phyloP scores from a whole-genome alignment of 1,140 invertebrate species.

The Hyposmocoma kahamanoa region DNA sequence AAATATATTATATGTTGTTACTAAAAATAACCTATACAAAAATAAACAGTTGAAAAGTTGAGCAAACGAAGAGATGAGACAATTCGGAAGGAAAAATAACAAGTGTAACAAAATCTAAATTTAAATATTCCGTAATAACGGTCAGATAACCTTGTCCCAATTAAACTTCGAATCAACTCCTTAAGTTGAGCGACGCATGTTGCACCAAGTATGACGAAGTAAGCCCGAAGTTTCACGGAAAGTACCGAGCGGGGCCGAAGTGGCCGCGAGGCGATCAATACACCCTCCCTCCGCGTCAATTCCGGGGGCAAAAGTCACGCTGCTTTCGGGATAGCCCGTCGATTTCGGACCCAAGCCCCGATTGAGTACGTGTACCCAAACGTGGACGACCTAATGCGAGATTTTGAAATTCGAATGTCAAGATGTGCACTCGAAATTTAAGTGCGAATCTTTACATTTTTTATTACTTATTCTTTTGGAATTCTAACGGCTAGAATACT shows the following conservation, averaged over 20 bases:
- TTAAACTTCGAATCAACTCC: conserved; percentile 54
- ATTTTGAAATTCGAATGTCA: conserved; percentile 15
- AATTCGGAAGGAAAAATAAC: too few relatives aligned
- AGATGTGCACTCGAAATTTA: conserved; percentile 1
- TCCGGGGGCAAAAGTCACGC: conserved; percentile 64
- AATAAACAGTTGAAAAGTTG: too few relatives aligned
- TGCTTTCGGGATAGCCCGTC: conserved; percentile 50
- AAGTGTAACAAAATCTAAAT: too few relatives aligned
- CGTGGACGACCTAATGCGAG: conserved; percentile 20
- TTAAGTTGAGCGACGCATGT: conserved; percentile 44
- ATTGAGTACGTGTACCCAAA: conserved; percentile 39
- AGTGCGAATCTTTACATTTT: neutral
- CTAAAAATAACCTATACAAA: too few relatives aligned
- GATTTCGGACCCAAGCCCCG: conserved; percentile 45
- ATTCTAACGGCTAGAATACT: neutral
- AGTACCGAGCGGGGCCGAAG: conserved; percentile 33
- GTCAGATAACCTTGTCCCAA: conserved; percentile 59
- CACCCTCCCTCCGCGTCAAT: conserved; percentile 51
- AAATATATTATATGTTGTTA: too few relatives aligned
- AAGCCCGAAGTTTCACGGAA: conserved; percentile 37
- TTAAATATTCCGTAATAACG: too few relatives aligned
- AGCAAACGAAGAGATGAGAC: too few relatives aligned
- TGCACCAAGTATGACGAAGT: conserved; percentile 33
- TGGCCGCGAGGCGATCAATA: conserved; percentile 56
- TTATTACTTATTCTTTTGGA: neutral